Percentiles rank a stretch among this genome's conserved stretches.
phyloP scores from a whole-genome alignment of 2,113 vertebrate genomes.

The Dissostichus mawsoni region DNA sequence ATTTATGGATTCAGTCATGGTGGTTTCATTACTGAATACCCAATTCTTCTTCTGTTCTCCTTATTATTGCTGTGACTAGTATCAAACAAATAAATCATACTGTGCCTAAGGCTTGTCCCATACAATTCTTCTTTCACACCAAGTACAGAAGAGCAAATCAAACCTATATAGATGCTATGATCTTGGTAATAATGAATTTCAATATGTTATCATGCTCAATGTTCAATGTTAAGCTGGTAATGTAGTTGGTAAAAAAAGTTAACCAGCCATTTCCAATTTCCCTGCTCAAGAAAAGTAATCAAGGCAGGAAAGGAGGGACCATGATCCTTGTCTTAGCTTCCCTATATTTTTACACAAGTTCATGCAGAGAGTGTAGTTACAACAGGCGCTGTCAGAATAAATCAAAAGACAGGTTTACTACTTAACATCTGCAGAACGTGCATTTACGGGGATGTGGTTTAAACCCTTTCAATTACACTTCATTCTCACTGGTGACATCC shows the following conservation, averaged over 20 bases:
- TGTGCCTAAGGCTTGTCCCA: background rate
- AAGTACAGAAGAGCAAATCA: background rate
- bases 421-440: slow-evolving; percentile 29
- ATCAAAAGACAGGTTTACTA: slow-evolving; percentile 21
- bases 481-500: background rate
- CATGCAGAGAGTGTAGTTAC: background rate
- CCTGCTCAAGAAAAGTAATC: slow-evolving; percentile 4
- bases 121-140: background rate
- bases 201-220: background rate
- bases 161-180: background rate
- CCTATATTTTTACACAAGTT: background rate
- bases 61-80: background rate
- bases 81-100: background rate
- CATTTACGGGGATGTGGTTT: background rate
- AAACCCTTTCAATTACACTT: background rate
- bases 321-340: background rate
- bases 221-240: background rate
- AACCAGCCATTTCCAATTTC: background rate
- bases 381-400: slow-evolving; percentile 5
- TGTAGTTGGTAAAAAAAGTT: background rate
- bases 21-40: background rate
- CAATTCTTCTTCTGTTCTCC: background rate
- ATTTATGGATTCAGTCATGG: slow-evolving; percentile 2
- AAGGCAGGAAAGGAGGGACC: background rate
- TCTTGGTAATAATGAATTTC: background rate